Percentiles rank a stretch among this genome's conserved stretches.
Conservation (phyloP, 2,888 invertebrate species). For the Oxyteleia sp. region DNA sequence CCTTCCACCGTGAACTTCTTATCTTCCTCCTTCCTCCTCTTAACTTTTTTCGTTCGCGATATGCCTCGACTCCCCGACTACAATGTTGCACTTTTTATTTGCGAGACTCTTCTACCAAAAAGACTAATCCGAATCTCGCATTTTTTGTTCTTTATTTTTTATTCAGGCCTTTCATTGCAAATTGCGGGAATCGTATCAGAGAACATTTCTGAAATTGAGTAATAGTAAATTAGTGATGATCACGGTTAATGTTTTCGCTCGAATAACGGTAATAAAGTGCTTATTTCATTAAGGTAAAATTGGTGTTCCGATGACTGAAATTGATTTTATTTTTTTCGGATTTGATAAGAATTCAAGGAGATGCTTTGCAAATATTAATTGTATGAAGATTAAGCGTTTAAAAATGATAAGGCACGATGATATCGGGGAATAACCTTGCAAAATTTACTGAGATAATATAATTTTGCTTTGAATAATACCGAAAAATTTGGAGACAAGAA, state of each 20-base stretch:
- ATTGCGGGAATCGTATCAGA: constrained; percentile 12
- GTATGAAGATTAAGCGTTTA: constrained; percentile 1
- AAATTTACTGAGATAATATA: too few species aligned
- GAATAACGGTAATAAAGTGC: constrained; percentile 1
- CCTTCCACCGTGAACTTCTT: constrained; percentile 75
- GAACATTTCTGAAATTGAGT: constrained; percentile 10
- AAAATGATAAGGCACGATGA: neutral
- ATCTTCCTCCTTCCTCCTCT: constrained; percentile 74
- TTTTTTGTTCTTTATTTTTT: too few species aligned
- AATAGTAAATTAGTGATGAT: constrained; percentile 20
- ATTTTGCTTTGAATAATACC: too few species aligned
- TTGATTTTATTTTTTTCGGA: neutral
- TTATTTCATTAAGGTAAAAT: constrained; percentile 6
- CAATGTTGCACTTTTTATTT: constrained; percentile 68
- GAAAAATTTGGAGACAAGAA: too few species aligned
- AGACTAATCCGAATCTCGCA: constrained; percentile 33
- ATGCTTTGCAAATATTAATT: neutral
- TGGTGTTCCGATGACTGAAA: neutral
- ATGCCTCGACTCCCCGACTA: constrained; percentile 45
- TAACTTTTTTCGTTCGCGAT: constrained; percentile 62
- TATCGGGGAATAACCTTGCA: too few species aligned
- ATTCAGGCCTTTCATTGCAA: neutral
- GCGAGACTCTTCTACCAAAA: constrained; percentile 31
- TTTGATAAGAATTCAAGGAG: neutral
- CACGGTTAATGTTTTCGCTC: too few species aligned